These are phyloP conservation scores for Takifugu flavidus DNA, from an alignment of 2,113 vertebrate genomes.

Conservation along the genomic window DNA sequence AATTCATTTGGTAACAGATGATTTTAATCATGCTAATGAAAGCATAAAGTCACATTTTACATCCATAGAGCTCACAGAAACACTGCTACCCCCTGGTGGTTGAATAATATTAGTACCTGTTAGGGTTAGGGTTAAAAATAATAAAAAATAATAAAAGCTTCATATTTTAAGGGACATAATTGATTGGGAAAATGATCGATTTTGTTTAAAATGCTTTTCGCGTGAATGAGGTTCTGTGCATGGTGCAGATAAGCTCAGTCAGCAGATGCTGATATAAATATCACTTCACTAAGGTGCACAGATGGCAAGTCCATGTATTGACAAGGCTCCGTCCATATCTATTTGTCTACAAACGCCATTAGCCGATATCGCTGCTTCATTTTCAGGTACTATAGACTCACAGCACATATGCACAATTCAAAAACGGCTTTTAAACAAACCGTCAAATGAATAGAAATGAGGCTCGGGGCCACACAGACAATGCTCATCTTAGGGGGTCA, in stretches of 20 bases:
- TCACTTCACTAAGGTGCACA: conserved; percentile 58
- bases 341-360: conserved; percentile 45
- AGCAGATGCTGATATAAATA: conserved; percentile 51
- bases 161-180: conserved; percentile 18
- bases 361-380: conserved; percentile 35
- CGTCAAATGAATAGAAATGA: not conserved
- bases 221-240: conserved; percentile 27
- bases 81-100: conserved; percentile 49
- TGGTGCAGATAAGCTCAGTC: conserved; percentile 40
- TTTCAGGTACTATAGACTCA: conserved; percentile 27
- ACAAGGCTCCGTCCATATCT: conserved; percentile 57
- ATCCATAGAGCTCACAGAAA: not conserved
- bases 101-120: not conserved
- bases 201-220: conserved; percentile 16
- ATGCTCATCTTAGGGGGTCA: conserved; percentile 16
- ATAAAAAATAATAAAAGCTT: conserved; percentile 10
- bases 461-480: not conserved
- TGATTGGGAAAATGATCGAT: conserved; percentile 56
- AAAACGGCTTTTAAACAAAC: not conserved
- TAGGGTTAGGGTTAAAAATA: not conserved
- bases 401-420: not conserved
- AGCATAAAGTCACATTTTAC: too few relatives aligned
- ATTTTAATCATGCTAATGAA: too few relatives aligned
- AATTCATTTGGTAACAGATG: too few relatives aligned
- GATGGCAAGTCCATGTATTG: conserved; percentile 63